A percentile compares a stretch with the other conserved stretches of the same genome.
These are phyloP conservation scores for Mesaphorura yosii DNA, from an alignment of 1,140 invertebrate genomes.

Conservation along the genomic window DNA sequence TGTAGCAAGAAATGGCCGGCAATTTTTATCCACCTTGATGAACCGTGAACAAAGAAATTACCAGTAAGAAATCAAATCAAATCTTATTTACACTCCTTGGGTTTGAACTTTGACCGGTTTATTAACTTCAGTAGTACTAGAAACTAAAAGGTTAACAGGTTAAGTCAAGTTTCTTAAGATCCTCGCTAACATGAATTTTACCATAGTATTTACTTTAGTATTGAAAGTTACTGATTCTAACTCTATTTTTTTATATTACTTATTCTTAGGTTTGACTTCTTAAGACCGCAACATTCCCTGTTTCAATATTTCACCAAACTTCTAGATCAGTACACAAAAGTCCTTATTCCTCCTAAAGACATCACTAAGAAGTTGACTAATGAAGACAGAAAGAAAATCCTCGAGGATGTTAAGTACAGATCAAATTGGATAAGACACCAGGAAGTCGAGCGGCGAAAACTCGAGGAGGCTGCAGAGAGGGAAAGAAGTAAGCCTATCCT, in stretches of 20 bases:
- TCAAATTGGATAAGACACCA: slow-evolving; percentile 94
- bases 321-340: slow-evolving; percentile 95
- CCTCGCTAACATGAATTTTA: no score
- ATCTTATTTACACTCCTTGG: no score
- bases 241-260: no score
- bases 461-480: slow-evolving; percentile 87
- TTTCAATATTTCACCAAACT: slow-evolving; percentile 98
- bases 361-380: slow-evolving; percentile 64
- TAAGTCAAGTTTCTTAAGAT: no score
- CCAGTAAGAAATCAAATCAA: no score
- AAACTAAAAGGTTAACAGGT: no score
- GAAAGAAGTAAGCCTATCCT: slow-evolving; percentile 54
- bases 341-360: slow-evolving; percentile 85
- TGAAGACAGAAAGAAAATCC: slow-evolving; percentile 64
- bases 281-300: slow-evolving; percentile 93
- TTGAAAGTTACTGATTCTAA: no score
- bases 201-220: no score
- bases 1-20: slow-evolving; percentile 93
- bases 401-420: slow-evolving; percentile 86
- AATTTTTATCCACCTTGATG: slow-evolving; percentile 97
- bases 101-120: no score
- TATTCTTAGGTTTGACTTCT: slow-evolving; percentile 99
- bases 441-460: slow-evolving; percentile 75
- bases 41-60: slow-evolving; percentile 95
- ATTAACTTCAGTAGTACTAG: no score